phyloP scores from a whole-genome alignment of 2,888 invertebrate species.

The Ennomos fuscantarius region DNA sequence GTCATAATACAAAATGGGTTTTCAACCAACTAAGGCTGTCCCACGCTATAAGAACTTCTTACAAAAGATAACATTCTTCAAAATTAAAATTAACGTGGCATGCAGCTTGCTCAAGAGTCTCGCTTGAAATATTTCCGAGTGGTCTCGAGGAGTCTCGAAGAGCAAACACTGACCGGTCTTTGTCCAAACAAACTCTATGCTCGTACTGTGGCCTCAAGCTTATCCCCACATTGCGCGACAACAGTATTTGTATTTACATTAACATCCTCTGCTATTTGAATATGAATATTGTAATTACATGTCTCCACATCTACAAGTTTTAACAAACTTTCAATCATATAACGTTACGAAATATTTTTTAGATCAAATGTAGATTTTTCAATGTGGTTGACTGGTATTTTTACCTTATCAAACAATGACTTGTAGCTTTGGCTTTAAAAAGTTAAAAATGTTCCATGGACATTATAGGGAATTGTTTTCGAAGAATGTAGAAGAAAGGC shows the following conservation, averaged over 20 bases:
- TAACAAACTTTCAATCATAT: slow-evolving; percentile 5
- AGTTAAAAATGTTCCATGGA: slow-evolving; percentile 63
- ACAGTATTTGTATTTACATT: slow-evolving; percentile 72
- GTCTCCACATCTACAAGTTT: slow-evolving; percentile 36
- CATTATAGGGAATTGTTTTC: slow-evolving; percentile 66
- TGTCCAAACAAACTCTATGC: slow-evolving; percentile 70
- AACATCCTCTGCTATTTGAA: slow-evolving; percentile 68
- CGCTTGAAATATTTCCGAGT: slow-evolving; percentile 76
- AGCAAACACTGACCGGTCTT: slow-evolving; percentile 81
- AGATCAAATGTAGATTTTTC: no score
- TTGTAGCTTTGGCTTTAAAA: slow-evolving; percentile 41
- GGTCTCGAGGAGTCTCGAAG: slow-evolving; percentile 69
- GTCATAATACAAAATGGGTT: no score
- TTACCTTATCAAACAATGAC: slow-evolving; percentile 18
- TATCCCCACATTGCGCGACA: slow-evolving; percentile 62
- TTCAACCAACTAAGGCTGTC: slow-evolving; percentile 5
- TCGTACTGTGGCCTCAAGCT: slow-evolving; percentile 61
- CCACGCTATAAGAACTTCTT: slow-evolving; percentile 30
- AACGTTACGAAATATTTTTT: not conserved
- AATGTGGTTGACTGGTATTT: not conserved
- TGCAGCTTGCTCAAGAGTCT: slow-evolving; percentile 60
- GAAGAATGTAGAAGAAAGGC: slow-evolving; percentile 66
- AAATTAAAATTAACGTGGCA: slow-evolving; percentile 38
- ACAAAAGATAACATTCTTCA: slow-evolving; percentile 38
- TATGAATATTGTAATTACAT: slow-evolving; percentile 72